Evolutionary conservation across 1,140 invertebrate species (phyloP).

Genomic region (Pseudomyrmex gracilis): DNA sequence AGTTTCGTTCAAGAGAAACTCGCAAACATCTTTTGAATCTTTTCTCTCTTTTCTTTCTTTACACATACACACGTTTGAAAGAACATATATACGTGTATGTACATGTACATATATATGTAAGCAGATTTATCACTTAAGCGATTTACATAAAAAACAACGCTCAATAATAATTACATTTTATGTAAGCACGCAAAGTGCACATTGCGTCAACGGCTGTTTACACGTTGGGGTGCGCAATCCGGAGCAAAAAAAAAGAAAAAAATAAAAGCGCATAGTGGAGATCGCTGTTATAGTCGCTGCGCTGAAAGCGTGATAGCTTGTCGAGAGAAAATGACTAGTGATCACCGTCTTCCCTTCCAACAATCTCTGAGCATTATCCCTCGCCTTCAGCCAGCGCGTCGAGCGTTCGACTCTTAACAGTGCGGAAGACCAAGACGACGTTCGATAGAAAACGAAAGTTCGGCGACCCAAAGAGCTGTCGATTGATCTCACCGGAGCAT

Average conservation of each 20-base stretch:
- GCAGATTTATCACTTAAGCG: slow-evolving; percentile 23
- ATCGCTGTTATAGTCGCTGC: slow-evolving; percentile 62
- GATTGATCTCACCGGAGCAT: slow-evolving; percentile 46
- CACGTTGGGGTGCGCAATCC: no score
- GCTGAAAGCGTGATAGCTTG: slow-evolving; percentile 55
- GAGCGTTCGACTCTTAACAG: slow-evolving; percentile 34
- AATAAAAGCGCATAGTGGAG: slow-evolving; percentile 61
- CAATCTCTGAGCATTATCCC: slow-evolving; percentile 57
- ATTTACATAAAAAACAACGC: slow-evolving; percentile 19
- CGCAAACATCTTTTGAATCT: background rate
- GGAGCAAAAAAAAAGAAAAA: slow-evolving; percentile 1
- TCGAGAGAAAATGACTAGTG: slow-evolving; percentile 57
- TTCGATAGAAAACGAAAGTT: slow-evolving; percentile 65
- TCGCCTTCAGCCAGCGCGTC: background rate
- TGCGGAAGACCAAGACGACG: background rate
- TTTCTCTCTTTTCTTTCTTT: background rate
- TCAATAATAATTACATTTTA: background rate
- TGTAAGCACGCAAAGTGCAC: background rate
- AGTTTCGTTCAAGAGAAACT: background rate
- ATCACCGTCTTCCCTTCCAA: slow-evolving; percentile 61
- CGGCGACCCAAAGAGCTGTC: slow-evolving; percentile 37
- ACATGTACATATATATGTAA: no score
- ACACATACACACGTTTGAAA: no score
- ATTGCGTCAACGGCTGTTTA: slow-evolving; percentile 3
- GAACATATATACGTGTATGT: no score